A percentile compares a stretch with the other conserved stretches of the same genome.
Conservation (phyloP, 2,888 invertebrate genomes). For the Eumacrocentrus americanus region DNA sequence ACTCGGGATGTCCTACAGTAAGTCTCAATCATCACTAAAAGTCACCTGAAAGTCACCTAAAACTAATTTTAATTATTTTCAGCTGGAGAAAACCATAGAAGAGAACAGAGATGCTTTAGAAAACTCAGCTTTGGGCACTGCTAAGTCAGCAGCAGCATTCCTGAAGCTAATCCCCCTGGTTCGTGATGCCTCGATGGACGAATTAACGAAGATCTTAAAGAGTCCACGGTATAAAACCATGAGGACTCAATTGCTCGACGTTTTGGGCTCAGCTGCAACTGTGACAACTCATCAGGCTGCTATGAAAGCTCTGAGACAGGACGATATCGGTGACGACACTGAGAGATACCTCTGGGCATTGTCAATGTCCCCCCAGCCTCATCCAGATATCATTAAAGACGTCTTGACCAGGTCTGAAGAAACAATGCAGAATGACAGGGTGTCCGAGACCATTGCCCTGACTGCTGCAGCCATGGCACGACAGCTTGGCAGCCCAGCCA, state of each 20-base stretch:
- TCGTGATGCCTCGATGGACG: conserved; percentile 66
- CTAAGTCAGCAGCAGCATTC: conserved; percentile 70
- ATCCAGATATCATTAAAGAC: conserved; percentile 68
- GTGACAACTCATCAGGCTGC: conserved; percentile 71
- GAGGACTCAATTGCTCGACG: conserved; percentile 72
- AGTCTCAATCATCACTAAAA: conserved; percentile 33
- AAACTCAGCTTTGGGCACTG: conserved; percentile 67
- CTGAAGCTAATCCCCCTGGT: conserved; percentile 69
- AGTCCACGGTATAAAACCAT: conserved; percentile 67
- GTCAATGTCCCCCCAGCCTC: conserved; percentile 68
- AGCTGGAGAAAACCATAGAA: conserved; percentile 66
- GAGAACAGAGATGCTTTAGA: conserved; percentile 65
- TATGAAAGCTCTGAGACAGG: conserved; percentile 67
- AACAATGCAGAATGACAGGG: conserved; percentile 65
- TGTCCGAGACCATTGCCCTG: conserved; percentile 72
- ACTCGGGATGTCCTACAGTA: conserved; percentile 58
- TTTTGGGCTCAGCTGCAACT: conserved; percentile 75
- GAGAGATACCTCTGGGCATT: conserved; percentile 79
- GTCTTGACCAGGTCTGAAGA: conserved; percentile 62
- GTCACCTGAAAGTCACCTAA: conserved; percentile 5
- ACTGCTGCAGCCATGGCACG: conserved; percentile 70
- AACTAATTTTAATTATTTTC: conserved; percentile 39
- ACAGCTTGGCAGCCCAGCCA: conserved; percentile 42
- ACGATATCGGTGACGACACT: conserved; percentile 65
- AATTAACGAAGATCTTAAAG: conserved; percentile 67